Percentiles rank a stretch among this genome's conserved stretches.
Conservation (phyloP, 2,797 vertebrate species). For the Hippocampus kuda region DNA sequence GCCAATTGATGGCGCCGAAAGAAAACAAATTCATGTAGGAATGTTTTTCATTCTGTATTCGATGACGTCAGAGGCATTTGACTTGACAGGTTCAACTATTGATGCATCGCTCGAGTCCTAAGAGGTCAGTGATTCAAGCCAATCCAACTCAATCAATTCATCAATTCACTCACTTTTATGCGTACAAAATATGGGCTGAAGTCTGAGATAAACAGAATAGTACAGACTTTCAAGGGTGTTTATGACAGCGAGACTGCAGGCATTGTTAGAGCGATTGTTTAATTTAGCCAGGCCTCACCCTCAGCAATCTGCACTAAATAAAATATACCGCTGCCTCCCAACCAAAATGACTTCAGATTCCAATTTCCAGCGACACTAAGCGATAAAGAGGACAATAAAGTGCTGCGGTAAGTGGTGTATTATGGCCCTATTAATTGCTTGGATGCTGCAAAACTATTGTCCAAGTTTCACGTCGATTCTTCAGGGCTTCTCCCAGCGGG, state of each 20-base stretch:
- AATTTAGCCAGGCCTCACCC: neutral
- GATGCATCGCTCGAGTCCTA: too few species aligned
- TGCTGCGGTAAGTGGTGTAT: constrained; percentile 1
- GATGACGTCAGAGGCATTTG: too few species aligned
- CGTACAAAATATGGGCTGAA: too few species aligned
- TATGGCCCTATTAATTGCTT: constrained; percentile 43
- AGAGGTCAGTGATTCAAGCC: too few species aligned
- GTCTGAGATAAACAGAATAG: too few species aligned
- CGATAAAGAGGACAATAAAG: constrained; percentile 3
- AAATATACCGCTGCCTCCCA: neutral
- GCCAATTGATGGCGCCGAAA: too few species aligned
- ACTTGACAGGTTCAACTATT: too few species aligned
- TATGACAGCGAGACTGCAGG: neutral
- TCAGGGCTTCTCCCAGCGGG: constrained; percentile 21
- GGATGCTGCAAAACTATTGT: constrained; percentile 35
- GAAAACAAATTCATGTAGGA: too few species aligned
- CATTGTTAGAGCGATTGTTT: neutral
- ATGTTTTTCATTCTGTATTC: too few species aligned
- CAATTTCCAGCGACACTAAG: neutral
- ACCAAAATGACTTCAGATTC: constrained; percentile 2
- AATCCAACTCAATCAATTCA: too few species aligned
- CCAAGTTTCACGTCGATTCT: constrained; percentile 24
- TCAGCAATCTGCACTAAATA: neutral
- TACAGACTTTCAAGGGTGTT: too few species aligned
- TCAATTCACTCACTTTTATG: too few species aligned